Percentiles rank a stretch among this genome's conserved stretches.
phyloP scores from a whole-genome alignment of 1,140 invertebrate species.

The Bombus superbus region DNA sequence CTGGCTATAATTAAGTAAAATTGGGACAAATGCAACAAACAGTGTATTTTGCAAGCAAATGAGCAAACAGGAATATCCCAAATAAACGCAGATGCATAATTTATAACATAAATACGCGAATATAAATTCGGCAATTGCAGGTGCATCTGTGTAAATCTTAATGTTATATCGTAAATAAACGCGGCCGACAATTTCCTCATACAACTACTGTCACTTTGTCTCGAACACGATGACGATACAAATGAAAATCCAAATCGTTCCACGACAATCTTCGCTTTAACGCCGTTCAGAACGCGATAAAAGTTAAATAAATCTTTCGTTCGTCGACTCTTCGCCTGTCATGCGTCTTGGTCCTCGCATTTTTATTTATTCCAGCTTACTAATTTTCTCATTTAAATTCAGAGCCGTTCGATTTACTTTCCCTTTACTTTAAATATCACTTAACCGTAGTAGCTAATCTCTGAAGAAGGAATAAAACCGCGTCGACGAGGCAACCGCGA shows the following conservation, averaged over 20 bases:
- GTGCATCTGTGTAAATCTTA: slow-evolving; percentile 17
- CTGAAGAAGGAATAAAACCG: background rate
- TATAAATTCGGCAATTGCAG: slow-evolving; percentile 14
- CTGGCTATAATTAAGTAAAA: slow-evolving; percentile 39
- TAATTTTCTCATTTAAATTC: background rate
- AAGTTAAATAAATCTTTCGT: background rate
- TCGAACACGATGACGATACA: background rate
- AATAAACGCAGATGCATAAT: slow-evolving; percentile 30
- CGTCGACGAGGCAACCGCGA: background rate
- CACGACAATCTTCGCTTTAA: background rate
- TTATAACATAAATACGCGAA: slow-evolving; percentile 28
- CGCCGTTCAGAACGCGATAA: background rate
- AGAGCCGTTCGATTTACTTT: background rate
- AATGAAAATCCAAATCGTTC: background rate
- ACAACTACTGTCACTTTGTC: background rate
- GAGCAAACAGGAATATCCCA: slow-evolving; percentile 10
- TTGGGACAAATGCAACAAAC: slow-evolving; percentile 33
- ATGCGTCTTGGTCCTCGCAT: too few species aligned
- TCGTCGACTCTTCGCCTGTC: background rate
- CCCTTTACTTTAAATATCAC: background rate
- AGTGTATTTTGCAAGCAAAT: slow-evolving; percentile 35
- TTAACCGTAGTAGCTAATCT: too few species aligned
- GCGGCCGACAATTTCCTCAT: background rate
- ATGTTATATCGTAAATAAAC: slow-evolving; percentile 8
- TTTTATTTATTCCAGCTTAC: background rate